Percentiles rank a stretch among this genome's conserved stretches.
phyloP scores from a whole-genome alignment of 1,140 invertebrate genomes.

The Matsumurasca onukii region DNA sequence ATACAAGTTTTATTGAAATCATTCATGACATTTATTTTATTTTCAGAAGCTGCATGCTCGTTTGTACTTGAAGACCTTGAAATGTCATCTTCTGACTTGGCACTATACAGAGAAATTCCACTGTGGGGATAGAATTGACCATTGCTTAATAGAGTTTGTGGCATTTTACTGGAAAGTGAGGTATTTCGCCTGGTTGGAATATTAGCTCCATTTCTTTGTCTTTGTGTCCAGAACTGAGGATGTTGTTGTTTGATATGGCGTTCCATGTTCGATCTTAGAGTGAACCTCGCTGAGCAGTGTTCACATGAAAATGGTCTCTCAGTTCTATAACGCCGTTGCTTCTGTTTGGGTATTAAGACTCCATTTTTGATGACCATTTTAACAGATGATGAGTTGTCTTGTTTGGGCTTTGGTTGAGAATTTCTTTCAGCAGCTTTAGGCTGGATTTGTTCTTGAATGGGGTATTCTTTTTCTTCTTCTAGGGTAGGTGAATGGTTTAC shows the following conservation, averaged over 20 bases:
- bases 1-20: conserved; percentile 46
- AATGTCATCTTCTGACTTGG: conserved; percentile 11
- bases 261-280: conserved; percentile 90
- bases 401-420: conserved; percentile 17
- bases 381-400: conserved; percentile 53
- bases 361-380: conserved; percentile 91
- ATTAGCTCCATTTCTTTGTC: conserved; percentile 50
- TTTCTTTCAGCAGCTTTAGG: not conserved
- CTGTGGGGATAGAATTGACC: not conserved
- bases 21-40: not conserved
- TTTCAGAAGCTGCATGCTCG: not conserved
- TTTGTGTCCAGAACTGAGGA: conserved; percentile 81
- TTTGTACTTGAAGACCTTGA: conserved; percentile 10
- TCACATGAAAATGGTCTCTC: conserved; percentile 88
- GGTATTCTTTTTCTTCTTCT: conserved; percentile 4
- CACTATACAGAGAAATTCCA: not conserved
- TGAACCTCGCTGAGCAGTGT: conserved; percentile 85
- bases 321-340: conserved; percentile 86
- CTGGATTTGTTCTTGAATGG: not conserved
- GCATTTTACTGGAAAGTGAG: not conserved
- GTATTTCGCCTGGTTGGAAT: conserved; percentile 10
- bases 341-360: conserved; percentile 85
- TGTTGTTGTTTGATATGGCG: conserved; percentile 92
- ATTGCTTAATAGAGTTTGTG: not conserved
- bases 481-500: not conserved